Percentiles rank a stretch among this genome's conserved stretches.
Conservation (phyloP, 1,140 invertebrate species). For the Gonatopus flavifemur region DNA sequence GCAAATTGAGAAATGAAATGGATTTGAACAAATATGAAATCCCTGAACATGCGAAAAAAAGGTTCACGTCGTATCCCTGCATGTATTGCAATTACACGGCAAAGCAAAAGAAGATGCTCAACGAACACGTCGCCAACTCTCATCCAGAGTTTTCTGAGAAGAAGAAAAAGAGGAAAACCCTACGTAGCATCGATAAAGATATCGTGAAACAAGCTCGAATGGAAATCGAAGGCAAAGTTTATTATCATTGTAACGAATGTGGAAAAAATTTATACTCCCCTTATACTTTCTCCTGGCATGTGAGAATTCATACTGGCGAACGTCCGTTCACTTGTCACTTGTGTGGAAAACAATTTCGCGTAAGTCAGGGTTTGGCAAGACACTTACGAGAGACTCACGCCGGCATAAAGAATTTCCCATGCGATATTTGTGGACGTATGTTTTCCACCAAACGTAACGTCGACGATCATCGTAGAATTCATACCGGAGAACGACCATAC, state of each 20-base stretch:
- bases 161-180: constrained; percentile 23
- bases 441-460: constrained; percentile 59
- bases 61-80: constrained; percentile 34
- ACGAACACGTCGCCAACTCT: constrained; percentile 31
- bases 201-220: constrained; percentile 50
- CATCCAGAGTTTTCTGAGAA: constrained; percentile 32
- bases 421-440: constrained; percentile 59
- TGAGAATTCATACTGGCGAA: constrained; percentile 71
- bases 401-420: constrained; percentile 61
- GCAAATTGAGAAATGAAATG: too few relatives aligned
- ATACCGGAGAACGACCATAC: constrained; percentile 65
- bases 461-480: constrained; percentile 62
- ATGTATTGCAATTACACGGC: constrained; percentile 39
- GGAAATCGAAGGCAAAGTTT: constrained; percentile 53
- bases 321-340: constrained; percentile 72
- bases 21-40: too few relatives aligned
- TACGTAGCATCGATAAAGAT: constrained; percentile 45
- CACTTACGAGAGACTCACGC: constrained; percentile 69
- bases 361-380: constrained; percentile 62
- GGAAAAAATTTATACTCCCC: constrained; percentile 63
- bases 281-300: constrained; percentile 65
- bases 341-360: constrained; percentile 74
- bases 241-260: constrained; percentile 63
- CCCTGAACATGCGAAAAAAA: constrained; percentile 5
- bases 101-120: constrained; percentile 37